Evolutionary conservation across 2,888 invertebrate genomes (phyloP), one percentile per base, ranked within the genome.

Genomic region (Tipula unca): DNA sequence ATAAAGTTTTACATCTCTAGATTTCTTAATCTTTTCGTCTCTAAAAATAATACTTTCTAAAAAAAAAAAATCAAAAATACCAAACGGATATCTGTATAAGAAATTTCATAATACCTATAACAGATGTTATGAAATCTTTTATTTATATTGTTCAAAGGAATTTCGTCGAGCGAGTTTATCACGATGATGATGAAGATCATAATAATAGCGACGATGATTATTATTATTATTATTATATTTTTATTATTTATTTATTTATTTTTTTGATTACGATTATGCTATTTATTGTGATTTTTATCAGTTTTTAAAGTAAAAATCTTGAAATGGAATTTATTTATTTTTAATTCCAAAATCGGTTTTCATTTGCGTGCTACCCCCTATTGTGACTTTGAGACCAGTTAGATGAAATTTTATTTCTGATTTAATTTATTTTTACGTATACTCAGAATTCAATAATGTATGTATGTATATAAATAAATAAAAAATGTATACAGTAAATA

Each of bases 361-460:
- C 32, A 35, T 35, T 85, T 85, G 85, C 85, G 85, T 85, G 85
- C 39, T 85, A 42, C 85, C 85, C 85, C 85, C 85, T 85, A 42
- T 42, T 25, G 85, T n/a, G 69, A 25, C 69, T 69, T 69, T 69
- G 69, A 69, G 69, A 69, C 69, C 69, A 69, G 69, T 69, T 69
- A 69, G 69, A 69, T 69, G 69, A 69, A 69, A 69, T 25, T 25
- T 69, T 69, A 69, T 69, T 69, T 69, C 69, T 69, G 69, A 69
- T 69, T 69, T 69, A 69, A 69, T 69, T 69, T 69, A 69, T 69
- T 25, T 69, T 20, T 69, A 69, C 69, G 25, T 69, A 69, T 69
- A 69, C 69, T 25, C 69, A 69, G 69, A 69, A 69, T 69, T 69
- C 25, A 69, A 69, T 69, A 69, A 69, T 48, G n/a, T n/a, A 69